Conservation (phyloP, 2,797 vertebrate genomes). For the Periparus ater region DNA sequence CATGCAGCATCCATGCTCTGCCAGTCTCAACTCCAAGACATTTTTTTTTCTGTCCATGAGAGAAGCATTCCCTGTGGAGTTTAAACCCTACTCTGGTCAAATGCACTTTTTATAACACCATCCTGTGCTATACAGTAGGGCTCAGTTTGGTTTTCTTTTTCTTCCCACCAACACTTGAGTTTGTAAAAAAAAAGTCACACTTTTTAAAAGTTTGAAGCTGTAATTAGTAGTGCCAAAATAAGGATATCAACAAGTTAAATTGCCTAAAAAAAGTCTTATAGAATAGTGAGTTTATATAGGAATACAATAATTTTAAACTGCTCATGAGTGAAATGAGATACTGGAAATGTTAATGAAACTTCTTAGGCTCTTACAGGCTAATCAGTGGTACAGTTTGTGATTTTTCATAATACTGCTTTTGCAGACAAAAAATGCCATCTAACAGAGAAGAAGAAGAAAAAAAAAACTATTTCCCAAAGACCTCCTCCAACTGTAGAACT, state of each 20-base stretch:
- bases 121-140: neutral
- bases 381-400: constrained; percentile 42
- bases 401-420: constrained; percentile 35
- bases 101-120: neutral
- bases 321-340: constrained; percentile 71
- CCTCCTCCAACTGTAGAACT: neutral
- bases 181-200: neutral
- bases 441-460: neutral
- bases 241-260: constrained; percentile 43
- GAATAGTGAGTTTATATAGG: constrained; percentile 28
- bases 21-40: neutral
- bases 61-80: neutral
- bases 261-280: constrained; percentile 43
- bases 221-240: constrained; percentile 56
- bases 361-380: constrained; percentile 5
- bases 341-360: constrained; percentile 61
- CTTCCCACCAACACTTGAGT: neutral
- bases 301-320: constrained; percentile 62
- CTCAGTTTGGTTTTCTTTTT: neutral
- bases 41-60: neutral
- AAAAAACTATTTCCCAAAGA: neutral
- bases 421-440: constrained; percentile 34
- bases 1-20: neutral
- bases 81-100: neutral
- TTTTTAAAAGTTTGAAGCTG: constrained; percentile 26